Evolutionary conservation across 2,113 vertebrate species (phyloP).

Genomic region (Pseudonaja textilis): DNA sequence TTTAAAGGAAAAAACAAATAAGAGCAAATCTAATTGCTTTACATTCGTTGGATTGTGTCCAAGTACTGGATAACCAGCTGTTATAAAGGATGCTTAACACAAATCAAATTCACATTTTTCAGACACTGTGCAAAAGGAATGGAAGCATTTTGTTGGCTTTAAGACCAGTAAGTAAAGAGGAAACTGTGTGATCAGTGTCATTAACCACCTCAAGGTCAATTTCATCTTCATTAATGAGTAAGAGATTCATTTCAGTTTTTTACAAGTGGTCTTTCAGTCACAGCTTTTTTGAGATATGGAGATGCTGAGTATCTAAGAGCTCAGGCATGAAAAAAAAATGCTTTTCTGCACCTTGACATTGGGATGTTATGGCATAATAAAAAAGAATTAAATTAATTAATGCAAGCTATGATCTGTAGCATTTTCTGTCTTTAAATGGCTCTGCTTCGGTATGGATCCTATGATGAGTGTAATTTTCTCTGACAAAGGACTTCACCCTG

Average conservation of each 20-base stretch:
- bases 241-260: not conserved
- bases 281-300: not conserved
- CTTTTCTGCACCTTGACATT: not conserved
- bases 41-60: not conserved
- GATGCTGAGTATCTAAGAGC: not conserved
- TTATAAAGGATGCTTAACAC: not conserved
- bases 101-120: not conserved
- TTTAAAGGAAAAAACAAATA: not conserved
- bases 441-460: not conserved
- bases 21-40: not conserved
- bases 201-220: conserved; percentile 5
- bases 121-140: not conserved
- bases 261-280: not conserved
- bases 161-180: not conserved
- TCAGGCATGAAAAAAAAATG: not conserved
- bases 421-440: not conserved
- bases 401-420: not conserved
- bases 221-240: conserved; percentile 12
- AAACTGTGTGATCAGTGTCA: not conserved
- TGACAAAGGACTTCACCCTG: not conserved
- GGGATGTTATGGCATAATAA: not conserved
- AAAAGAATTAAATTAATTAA: conserved; percentile 6
- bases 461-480: not conserved
- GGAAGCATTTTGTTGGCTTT: not conserved
- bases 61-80: not conserved